Evolutionary conservation across 2,797 vertebrate genomes (phyloP).

Genomic region (Sebastes steindachneri): DNA sequence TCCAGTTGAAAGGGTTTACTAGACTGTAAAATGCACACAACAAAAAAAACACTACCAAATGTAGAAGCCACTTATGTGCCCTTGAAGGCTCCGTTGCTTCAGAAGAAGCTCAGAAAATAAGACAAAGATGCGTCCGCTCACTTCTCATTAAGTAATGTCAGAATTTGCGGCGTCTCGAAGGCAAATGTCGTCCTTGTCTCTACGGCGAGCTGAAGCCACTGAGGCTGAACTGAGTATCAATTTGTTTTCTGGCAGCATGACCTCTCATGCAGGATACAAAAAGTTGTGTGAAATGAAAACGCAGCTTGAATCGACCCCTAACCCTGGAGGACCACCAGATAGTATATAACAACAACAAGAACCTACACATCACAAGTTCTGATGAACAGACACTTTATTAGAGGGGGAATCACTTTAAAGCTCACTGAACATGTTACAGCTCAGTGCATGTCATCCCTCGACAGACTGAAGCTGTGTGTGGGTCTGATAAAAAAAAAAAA

Average conservation of each 20-base stretch:
- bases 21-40: slow-evolving; percentile 73
- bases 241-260: slow-evolving; percentile 59
- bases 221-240: slow-evolving; percentile 62
- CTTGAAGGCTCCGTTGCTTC: slow-evolving; percentile 63
- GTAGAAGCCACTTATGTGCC: slow-evolving; percentile 53
- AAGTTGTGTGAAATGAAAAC: slow-evolving; percentile 44
- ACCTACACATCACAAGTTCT: slow-evolving; percentile 16
- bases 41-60: slow-evolving; percentile 36
- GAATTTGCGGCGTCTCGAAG: slow-evolving; percentile 44
- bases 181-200: slow-evolving; percentile 56
- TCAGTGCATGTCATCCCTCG: neutral
- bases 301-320: slow-evolving; percentile 25
- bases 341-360: slow-evolving; percentile 17
- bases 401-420: neutral
- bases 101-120: slow-evolving; percentile 63
- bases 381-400: slow-evolving; percentile 30
- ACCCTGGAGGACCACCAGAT: slow-evolving; percentile 18
- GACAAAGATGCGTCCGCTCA: slow-evolving; percentile 68
- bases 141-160: slow-evolving; percentile 73
- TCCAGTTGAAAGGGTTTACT: slow-evolving; percentile 79
- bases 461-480: neutral
- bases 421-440: neutral
- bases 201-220: slow-evolving; percentile 37
- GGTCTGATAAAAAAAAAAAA: neutral
- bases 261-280: slow-evolving; percentile 37